A percentile compares a stretch with the other conserved stretches of the same genome.
Evolutionary conservation across 2,888 invertebrate species (phyloP).

Genomic region (Hyposoter dolosus): DNA sequence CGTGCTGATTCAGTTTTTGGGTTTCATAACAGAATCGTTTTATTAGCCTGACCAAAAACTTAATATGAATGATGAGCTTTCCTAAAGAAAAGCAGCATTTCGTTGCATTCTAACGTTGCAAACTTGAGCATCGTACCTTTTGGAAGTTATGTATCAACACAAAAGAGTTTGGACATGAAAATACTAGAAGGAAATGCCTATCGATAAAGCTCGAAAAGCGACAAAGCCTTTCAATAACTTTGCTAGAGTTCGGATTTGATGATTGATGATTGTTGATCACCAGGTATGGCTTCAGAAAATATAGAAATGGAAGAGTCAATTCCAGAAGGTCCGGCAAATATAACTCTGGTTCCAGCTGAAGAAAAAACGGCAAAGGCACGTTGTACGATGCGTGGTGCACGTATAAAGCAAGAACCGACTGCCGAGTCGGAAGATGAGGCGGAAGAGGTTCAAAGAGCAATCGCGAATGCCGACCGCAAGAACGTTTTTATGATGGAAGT

Average conservation of each 20-base stretch:
- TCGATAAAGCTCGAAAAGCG: not conserved
- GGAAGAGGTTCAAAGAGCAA: conserved; percentile 81
- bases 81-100: too few relatives aligned
- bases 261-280: conserved; percentile 2
- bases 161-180: not conserved
- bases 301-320: conserved; percentile 81
- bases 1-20: too few relatives aligned
- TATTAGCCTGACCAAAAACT: too few relatives aligned
- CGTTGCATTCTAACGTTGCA: not conserved
- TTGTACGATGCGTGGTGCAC: conserved; percentile 82
- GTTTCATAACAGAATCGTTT: too few relatives aligned
- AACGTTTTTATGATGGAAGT: conserved; percentile 83
- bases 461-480: conserved; percentile 79
- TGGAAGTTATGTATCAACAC: not conserved
- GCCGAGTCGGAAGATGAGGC: conserved; percentile 83
- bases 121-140: not conserved
- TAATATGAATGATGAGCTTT: too few relatives aligned
- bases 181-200: not conserved
- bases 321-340: conserved; percentile 85
- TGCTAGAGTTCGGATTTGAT: not conserved
- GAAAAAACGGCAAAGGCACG: conserved; percentile 83
- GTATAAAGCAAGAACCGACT: conserved; percentile 84
- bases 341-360: conserved; percentile 84
- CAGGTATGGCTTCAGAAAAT: conserved; percentile 82
- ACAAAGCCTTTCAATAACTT: not conserved